These are phyloP conservation scores for Struthio camelus DNA, from an alignment of 2,113 vertebrate genomes.

Conservation along the genomic window DNA sequence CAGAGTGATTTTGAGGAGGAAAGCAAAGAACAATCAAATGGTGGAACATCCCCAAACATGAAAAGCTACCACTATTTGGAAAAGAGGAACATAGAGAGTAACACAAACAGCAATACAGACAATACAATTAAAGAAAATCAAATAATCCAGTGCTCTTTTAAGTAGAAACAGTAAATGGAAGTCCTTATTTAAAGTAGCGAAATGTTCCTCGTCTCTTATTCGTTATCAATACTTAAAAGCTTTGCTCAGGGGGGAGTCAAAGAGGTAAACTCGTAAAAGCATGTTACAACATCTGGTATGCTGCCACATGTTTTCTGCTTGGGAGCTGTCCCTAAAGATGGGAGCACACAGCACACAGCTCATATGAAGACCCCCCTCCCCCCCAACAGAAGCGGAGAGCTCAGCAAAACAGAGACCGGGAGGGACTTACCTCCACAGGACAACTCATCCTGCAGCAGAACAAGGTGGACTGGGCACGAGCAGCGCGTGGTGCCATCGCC, in stretches of 20 bases:
- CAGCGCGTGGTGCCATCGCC: constrained; percentile 94
- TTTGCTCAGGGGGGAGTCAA: background rate
- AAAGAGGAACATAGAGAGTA: background rate
- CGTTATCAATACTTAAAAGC: background rate
- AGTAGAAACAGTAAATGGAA: background rate
- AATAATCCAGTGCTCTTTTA: background rate
- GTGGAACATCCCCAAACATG: background rate
- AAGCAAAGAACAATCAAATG: background rate
- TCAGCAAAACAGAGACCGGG: background rate
- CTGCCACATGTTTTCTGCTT: background rate
- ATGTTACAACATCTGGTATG: background rate
- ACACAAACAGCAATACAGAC: background rate
- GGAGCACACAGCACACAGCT: too few species aligned
- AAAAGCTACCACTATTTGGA: background rate
- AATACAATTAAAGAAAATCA: background rate
- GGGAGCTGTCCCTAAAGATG: background rate
- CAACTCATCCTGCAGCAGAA: constrained; percentile 93
- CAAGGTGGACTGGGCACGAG: constrained; percentile 93
- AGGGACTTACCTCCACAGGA: constrained; percentile 89
- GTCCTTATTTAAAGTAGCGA: background rate
- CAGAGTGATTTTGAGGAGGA: background rate
- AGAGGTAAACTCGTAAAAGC: background rate
- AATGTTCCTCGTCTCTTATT: background rate
- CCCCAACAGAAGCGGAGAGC: background rate
- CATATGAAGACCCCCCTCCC: background rate